Evolutionary conservation across 1,140 invertebrate genomes (phyloP), one percentile per base, ranked within the genome.

Genomic region (Zeugodacus cucurbitae): DNA sequence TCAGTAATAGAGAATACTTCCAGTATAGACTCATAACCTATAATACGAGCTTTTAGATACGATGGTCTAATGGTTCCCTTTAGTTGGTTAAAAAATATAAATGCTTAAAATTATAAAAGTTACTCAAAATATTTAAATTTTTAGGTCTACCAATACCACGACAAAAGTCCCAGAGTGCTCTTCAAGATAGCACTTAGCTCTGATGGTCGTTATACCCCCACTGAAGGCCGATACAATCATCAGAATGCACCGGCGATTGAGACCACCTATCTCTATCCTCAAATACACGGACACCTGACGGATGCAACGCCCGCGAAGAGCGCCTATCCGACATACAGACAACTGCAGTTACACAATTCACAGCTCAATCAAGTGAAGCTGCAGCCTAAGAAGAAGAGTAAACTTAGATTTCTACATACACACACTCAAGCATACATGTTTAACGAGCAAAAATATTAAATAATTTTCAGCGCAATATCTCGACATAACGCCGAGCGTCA

Each of bases 251-350:
- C 92, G 59, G 90, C 92, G 14, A 89, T 93, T 82, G 93, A 93
- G 88, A 93, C 93, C 8, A 93, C 93, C 3, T 93, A 93, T 89
- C 89, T 93, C 8, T 93, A 92, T 86, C 92, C 92, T 6, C 92
- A 93, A 90, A 92, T 91, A 7, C 91, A 93, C 89, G 91, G 92
- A 54, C 90, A 90, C 48, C 89, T 90, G 54, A 91, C 90, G 87
- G 89, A 91, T 87, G 88, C 89, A 88, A 89, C 90, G 17, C 90
- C 91, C 90, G 90, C 88, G 89, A 92, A 67, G 88, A 89, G 91
- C 48, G 86, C 41, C 22, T 67, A 86, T n/a, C 92, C 92, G 26
- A 89, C 89, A 58, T 93, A 93, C 87, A 89, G 90, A n/a, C 92
- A 91, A 86, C 88, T 93, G 59, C 90, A 92, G 87, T 89, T 93